These are phyloP conservation scores for Periphyllus acericola DNA, from an alignment of 2,888 invertebrate species.

Conservation along the genomic window DNA sequence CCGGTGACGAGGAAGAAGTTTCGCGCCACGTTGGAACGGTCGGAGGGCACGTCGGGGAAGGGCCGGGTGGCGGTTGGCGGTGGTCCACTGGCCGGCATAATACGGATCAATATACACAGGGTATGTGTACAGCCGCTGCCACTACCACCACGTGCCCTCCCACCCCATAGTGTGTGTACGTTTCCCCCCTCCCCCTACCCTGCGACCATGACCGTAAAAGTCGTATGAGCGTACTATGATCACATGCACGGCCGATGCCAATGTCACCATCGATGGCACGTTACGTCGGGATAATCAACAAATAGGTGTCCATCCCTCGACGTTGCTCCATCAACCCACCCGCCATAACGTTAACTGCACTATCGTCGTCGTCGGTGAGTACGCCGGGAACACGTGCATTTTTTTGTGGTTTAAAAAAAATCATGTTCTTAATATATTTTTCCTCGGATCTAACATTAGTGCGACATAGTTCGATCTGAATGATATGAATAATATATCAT, in stretches of 20 bases:
- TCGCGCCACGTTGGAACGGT: background rate
- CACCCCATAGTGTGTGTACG: background rate
- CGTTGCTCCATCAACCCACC: background rate
- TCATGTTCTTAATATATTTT: too few relatives aligned
- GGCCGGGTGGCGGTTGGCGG: background rate
- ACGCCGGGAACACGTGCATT: background rate
- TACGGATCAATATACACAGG: conserved; percentile 56
- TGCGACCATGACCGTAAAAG: background rate
- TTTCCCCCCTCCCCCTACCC: background rate
- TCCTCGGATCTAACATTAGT: too few relatives aligned
- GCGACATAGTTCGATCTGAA: background rate
- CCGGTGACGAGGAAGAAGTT: background rate
- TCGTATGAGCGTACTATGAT: background rate
- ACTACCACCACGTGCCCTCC: background rate
- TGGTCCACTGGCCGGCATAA: conserved; percentile 38
- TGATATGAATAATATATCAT: background rate
- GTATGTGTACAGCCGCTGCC: conserved; percentile 6
- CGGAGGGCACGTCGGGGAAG: background rate
- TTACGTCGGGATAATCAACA: background rate
- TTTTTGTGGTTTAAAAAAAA: background rate
- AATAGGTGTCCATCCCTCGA: background rate
- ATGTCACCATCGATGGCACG: background rate
- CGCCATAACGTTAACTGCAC: background rate
- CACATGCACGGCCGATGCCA: background rate
- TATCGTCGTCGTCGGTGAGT: background rate